Evolutionary conservation across 2,888 invertebrate genomes (phyloP), one percentile per base, ranked within the genome.

Genomic region (Nysson spinosus): DNA sequence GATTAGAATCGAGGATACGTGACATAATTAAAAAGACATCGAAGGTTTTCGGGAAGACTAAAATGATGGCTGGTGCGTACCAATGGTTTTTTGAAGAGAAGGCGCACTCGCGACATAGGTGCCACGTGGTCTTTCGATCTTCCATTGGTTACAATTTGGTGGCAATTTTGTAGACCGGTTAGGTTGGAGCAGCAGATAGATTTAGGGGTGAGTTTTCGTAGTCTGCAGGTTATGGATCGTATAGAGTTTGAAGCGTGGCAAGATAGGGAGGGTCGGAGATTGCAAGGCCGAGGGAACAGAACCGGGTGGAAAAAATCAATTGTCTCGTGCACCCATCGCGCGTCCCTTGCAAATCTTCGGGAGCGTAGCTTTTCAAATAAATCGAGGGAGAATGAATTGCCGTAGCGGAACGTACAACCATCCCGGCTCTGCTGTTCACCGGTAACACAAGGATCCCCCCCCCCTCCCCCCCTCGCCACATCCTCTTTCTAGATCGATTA

Each of bases 161-260:
- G n/a, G n/a, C n/a, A n/a, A n/a, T n/a, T n/a, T n/a, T n/a, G n/a
- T n/a, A n/a, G n/a, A n/a, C n/a, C n/a, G n/a, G n/a, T n/a, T n/a
- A n/a, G n/a, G n/a, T n/a, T 62, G 63, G 58, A 69, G 47, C 60
- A 54, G 52, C 40, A 37, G 44, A 46, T 47, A 49, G 69, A 75
- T 76, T 76, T 76, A 75, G 66, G 60, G 40, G 43, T 22, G 26
- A 32, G 44, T 30, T 19, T 49, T 11, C 35, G 54, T 43, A 55
- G 57, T 46, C 51, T 3, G 50, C 55, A 47, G 61, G 64, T 77
- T 70, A 77, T 77, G 58, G 68, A 76, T 73, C 69, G 75, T 49
- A 67, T 73, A 64, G 66, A 43, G 61, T 43, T 66, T 61, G 69
- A 62, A 67, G 67, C 46, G 57, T 63, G 56, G 44, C 62, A 57